Percentiles rank a stretch among this genome's conserved stretches.
phyloP scores from a whole-genome alignment of 2,113 vertebrate species.

The Arvicanthis niloticus region DNA sequence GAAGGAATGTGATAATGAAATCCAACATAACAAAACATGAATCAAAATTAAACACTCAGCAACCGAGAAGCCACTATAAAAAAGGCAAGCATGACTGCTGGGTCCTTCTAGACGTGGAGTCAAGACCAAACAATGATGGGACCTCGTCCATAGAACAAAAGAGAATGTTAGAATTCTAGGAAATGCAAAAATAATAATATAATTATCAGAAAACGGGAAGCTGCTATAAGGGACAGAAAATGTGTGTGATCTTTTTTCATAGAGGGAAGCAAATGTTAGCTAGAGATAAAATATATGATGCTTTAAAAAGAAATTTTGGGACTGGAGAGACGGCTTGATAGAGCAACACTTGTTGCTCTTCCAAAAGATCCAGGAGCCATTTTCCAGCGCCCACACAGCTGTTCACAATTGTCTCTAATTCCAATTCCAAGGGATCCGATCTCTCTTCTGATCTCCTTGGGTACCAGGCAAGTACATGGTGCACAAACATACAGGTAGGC shows the following conservation, averaged over 20 bases:
- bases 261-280: background rate
- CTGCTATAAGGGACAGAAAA: background rate
- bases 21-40: background rate
- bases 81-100: background rate
- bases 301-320: background rate
- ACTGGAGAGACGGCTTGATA: background rate
- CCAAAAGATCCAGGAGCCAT: too few species aligned
- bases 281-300: background rate
- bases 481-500: background rate
- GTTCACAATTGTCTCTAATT: background rate
- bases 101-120: background rate
- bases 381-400: background rate
- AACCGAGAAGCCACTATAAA: background rate
- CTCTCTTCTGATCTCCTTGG: background rate
- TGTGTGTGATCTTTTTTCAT: background rate
- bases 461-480: too few species aligned
- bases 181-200: conserved; percentile 30
- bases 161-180: background rate
- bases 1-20: background rate
- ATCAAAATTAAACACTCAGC: conserved; percentile 6
- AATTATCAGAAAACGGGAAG: background rate
- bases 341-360: background rate
- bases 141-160: background rate
- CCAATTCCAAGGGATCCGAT: too few species aligned
- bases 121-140: background rate